Evolutionary conservation across 2,888 invertebrate species (phyloP).

Genomic region (Epistrophella euchroma): DNA sequence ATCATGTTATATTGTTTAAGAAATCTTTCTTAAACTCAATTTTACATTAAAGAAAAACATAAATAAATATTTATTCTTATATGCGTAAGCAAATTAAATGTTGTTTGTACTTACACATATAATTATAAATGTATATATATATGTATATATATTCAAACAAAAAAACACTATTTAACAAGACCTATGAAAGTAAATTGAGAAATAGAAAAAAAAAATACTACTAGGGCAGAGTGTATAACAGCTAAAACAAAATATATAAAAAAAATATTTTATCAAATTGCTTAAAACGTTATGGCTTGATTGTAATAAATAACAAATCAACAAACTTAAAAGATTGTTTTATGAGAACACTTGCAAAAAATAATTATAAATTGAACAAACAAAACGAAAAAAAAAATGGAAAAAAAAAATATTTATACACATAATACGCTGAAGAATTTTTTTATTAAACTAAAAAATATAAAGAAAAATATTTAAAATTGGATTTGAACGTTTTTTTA

Average conservation of each 20-base stretch:
- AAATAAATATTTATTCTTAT: slow-evolving; percentile 44
- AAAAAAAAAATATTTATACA: slow-evolving; percentile 77
- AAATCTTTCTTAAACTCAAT: slow-evolving; percentile 49
- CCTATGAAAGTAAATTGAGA: slow-evolving; percentile 39
- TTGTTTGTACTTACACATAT: slow-evolving; percentile 39
- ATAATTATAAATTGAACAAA: slow-evolving; percentile 53
- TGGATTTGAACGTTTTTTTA: slow-evolving; percentile 9
- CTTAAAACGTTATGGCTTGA: slow-evolving; percentile 77
- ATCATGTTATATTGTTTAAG: slow-evolving; percentile 74
- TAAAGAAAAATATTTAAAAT: slow-evolving; percentile 77
- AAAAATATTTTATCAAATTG: slow-evolving; percentile 71
- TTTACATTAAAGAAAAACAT: slow-evolving; percentile 42
- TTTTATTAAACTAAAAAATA: slow-evolving; percentile 78
- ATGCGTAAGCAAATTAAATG: slow-evolving; percentile 36
- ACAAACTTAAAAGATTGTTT: slow-evolving; percentile 71
- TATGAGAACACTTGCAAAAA: slow-evolving; percentile 55
- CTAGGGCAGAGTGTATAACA: slow-evolving; percentile 61
- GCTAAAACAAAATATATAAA: slow-evolving; percentile 52
- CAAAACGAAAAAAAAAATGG: slow-evolving; percentile 63
- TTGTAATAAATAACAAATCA: slow-evolving; percentile 76
- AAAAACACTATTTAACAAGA: slow-evolving; percentile 49
- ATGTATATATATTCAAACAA: slow-evolving; percentile 22
- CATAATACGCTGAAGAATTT: slow-evolving; percentile 78
- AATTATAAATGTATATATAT: slow-evolving; percentile 49
- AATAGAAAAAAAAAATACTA: slow-evolving; percentile 40